Evolutionary conservation across 2,797 vertebrate species (phyloP).

Genomic region (Cyprinodon diabolis): DNA sequence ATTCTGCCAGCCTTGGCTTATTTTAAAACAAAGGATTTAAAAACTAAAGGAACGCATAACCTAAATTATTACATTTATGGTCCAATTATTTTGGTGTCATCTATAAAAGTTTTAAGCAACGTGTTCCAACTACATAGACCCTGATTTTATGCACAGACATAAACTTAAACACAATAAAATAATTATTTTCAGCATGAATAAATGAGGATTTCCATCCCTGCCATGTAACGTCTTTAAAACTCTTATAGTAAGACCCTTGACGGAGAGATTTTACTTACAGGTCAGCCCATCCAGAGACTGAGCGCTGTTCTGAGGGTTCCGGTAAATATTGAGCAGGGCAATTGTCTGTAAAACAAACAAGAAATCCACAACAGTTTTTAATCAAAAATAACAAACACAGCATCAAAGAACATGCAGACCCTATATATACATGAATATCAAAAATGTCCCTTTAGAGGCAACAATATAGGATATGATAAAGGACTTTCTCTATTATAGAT

Average conservation of each 20-base stretch:
- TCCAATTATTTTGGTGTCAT: background rate
- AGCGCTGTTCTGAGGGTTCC: constrained; percentile 98
- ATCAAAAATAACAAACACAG: background rate
- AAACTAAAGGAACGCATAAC: too few species aligned
- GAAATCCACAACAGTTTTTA: background rate
- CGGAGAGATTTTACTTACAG: constrained; percentile 85
- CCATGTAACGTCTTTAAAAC: too few species aligned
- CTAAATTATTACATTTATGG: background rate
- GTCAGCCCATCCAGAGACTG: constrained; percentile 98
- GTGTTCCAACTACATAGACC: too few species aligned
- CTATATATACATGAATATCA: background rate
- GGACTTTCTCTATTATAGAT: background rate
- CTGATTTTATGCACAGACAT: too few species aligned
- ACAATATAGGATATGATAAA: background rate
- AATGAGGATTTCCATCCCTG: background rate
- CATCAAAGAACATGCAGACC: background rate
- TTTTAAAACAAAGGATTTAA: background rate
- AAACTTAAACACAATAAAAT: too few species aligned
- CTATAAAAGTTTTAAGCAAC: too few species aligned
- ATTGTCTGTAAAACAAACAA: constrained; percentile 80
- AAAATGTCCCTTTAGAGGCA: background rate
- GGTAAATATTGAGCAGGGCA: constrained; percentile 99
- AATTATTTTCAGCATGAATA: background rate
- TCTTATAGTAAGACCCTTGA: background rate
- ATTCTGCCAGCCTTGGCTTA: background rate